Evolutionary conservation across 2,888 invertebrate genomes (phyloP).

Genomic region (Apamea epomidion): DNA sequence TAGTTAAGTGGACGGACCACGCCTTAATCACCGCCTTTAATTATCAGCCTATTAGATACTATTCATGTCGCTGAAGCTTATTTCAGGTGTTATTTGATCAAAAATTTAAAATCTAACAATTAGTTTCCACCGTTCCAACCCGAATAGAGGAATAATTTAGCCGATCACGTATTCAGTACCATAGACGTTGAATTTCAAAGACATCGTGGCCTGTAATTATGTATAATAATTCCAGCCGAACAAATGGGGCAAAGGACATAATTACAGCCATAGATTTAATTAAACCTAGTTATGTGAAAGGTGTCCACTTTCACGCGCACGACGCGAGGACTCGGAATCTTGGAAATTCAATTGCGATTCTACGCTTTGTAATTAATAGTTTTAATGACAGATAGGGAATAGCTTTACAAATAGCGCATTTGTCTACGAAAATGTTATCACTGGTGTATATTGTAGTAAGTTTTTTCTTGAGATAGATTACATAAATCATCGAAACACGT

Average conservation of each 20-base stretch:
- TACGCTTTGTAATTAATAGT: slow-evolving; percentile 77
- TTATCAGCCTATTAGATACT: slow-evolving; percentile 78
- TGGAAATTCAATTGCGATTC: slow-evolving; percentile 72
- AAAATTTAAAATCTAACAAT: slow-evolving; percentile 84
- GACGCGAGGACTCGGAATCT: slow-evolving; percentile 73
- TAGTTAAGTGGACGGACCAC: slow-evolving; percentile 67
- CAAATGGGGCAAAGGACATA: slow-evolving; percentile 89
- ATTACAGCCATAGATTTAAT: slow-evolving; percentile 85
- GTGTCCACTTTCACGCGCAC: slow-evolving; percentile 87
- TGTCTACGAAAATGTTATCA: slow-evolving; percentile 62
- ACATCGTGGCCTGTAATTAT: slow-evolving; percentile 83
- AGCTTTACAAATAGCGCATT: slow-evolving; percentile 58
- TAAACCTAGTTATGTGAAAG: slow-evolving; percentile 84
- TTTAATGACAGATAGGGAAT: slow-evolving; percentile 65
- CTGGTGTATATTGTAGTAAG: slow-evolving; percentile 50
- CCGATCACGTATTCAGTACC: slow-evolving; percentile 75
- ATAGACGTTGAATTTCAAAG: slow-evolving; percentile 82
- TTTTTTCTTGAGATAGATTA: slow-evolving; percentile 66
- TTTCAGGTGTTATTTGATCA: slow-evolving; percentile 89
- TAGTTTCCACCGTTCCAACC: slow-evolving; percentile 78
- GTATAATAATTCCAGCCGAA: slow-evolving; percentile 82
- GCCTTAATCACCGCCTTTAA: slow-evolving; percentile 79
- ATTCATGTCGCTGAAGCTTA: slow-evolving; percentile 82
- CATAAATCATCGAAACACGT: slow-evolving; percentile 84
- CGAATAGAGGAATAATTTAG: slow-evolving; percentile 77